phyloP scores from a whole-genome alignment of 2,113 vertebrate species.

The Zootoca vivipara region DNA sequence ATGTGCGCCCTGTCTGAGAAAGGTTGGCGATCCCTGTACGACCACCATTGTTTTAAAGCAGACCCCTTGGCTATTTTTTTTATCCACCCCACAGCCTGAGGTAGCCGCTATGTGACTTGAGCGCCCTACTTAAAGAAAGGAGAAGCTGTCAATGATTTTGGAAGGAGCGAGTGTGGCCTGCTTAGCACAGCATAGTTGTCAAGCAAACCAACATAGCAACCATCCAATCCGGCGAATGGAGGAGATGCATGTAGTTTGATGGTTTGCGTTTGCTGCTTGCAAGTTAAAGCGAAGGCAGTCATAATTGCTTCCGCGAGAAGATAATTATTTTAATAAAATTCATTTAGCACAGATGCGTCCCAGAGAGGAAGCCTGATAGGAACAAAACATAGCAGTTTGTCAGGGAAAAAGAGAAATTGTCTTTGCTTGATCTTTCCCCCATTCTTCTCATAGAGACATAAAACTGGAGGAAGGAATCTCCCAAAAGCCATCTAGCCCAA shows the following conservation, averaged over 20 bases:
- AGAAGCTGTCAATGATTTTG: rapidly evolving
- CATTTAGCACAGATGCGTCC: background rate
- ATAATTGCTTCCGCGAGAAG: background rate
- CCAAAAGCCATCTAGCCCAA: too few species aligned
- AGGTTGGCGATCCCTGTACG: background rate
- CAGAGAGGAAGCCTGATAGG: background rate
- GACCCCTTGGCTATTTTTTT: background rate
- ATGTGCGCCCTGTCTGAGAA: too few species aligned
- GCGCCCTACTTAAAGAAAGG: background rate
- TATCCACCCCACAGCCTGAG: background rate
- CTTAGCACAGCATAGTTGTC: background rate
- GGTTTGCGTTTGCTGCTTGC: background rate
- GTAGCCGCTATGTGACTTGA: background rate
- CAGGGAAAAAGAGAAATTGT: background rate
- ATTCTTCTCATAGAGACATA: too few species aligned
- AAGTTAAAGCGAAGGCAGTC: background rate
- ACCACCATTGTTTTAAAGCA: background rate
- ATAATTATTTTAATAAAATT: slow-evolving; percentile 3
- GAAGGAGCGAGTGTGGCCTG: background rate
- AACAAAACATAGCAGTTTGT: background rate
- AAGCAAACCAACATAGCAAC: background rate
- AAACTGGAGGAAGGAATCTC: too few species aligned
- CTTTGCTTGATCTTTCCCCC: background rate
- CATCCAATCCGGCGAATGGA: background rate
- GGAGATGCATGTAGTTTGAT: background rate